Evolutionary conservation across 2,797 vertebrate genomes (phyloP).

Genomic region (Typhlichthys subterraneus): DNA sequence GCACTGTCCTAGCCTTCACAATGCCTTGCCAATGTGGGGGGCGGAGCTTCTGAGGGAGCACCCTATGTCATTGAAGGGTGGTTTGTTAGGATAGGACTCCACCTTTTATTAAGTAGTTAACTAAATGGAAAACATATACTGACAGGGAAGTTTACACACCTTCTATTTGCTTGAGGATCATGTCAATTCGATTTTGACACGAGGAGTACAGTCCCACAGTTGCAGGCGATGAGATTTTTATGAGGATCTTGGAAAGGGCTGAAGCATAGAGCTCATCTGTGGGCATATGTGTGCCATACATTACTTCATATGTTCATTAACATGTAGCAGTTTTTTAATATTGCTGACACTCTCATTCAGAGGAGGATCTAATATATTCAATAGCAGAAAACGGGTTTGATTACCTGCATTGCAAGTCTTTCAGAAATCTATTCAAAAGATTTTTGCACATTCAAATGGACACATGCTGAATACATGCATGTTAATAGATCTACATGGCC

Average conservation of each 20-base stretch:
- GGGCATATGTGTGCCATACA: slow-evolving; percentile 25
- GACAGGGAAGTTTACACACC: slow-evolving; percentile 44
- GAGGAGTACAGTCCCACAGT: slow-evolving; percentile 90
- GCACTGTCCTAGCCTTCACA: no score
- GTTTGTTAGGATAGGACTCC: no score
- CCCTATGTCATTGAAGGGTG: no score
- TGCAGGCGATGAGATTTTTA: slow-evolving; percentile 82
- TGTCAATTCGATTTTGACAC: slow-evolving; percentile 81
- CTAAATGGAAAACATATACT: neutral
- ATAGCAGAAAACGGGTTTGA: no score
- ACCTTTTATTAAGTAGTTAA: no score
- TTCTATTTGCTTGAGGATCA: slow-evolving; percentile 70
- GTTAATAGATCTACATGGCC: no score
- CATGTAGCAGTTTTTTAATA: neutral
- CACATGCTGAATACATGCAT: neutral
- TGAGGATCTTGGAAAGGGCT: slow-evolving; percentile 85
- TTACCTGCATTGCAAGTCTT: no score
- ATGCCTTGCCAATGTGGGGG: no score
- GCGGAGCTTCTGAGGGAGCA: no score
- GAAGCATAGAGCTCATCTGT: slow-evolving; percentile 84
- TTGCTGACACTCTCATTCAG: neutral
- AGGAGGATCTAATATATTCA: neutral
- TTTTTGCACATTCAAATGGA: neutral
- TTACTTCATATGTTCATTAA: neutral
- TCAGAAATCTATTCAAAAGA: neutral